Percentiles rank a stretch among this genome's conserved stretches.
Conservation (phyloP, 2,888 invertebrate species). For the Cheilosia grossa region DNA sequence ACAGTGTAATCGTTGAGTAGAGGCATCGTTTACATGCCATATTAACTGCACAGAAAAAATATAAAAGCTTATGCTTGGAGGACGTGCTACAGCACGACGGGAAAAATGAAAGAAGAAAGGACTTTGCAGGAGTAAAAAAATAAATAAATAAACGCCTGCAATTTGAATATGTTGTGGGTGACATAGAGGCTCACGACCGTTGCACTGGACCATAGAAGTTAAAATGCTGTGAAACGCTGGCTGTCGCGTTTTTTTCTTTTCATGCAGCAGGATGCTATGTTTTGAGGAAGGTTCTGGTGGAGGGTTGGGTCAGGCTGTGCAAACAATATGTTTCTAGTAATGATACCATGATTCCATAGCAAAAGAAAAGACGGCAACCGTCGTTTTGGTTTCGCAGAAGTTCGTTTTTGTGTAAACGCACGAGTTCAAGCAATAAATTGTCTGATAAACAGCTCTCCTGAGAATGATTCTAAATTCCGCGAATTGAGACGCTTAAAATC, state of each 20-base stretch:
- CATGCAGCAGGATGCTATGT: conserved; percentile 33
- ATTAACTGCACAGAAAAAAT: conserved; percentile 60
- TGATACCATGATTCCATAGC: too few species aligned
- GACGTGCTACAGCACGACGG: conserved; percentile 20
- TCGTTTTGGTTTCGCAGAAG: too few species aligned
- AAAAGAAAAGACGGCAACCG: too few species aligned
- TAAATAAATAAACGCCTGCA: conserved; percentile 20
- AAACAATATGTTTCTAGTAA: conserved; percentile 40
- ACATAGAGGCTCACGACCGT: conserved; percentile 27
- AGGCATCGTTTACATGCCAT: conserved; percentile 70
- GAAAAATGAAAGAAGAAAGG: conserved; percentile 16
- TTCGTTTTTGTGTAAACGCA: too few species aligned
- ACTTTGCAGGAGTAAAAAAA: conserved; percentile 3
- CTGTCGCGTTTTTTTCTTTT: conserved; percentile 17
- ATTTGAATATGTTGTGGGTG: conserved; percentile 63
- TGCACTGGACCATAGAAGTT: conserved; percentile 37
- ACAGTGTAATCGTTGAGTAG: conserved; percentile 64
- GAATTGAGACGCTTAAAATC: too few species aligned
- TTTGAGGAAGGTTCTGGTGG: conserved; percentile 26
- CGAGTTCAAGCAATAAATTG: too few species aligned
- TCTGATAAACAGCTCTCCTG: too few species aligned
- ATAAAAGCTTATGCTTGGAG: conserved; percentile 31
- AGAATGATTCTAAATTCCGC: too few species aligned
- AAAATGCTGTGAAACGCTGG: conserved; percentile 45
- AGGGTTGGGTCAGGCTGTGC: conserved; percentile 31